phyloP scores from a whole-genome alignment of 1,140 invertebrate genomes.

The Phortica variegata region DNA sequence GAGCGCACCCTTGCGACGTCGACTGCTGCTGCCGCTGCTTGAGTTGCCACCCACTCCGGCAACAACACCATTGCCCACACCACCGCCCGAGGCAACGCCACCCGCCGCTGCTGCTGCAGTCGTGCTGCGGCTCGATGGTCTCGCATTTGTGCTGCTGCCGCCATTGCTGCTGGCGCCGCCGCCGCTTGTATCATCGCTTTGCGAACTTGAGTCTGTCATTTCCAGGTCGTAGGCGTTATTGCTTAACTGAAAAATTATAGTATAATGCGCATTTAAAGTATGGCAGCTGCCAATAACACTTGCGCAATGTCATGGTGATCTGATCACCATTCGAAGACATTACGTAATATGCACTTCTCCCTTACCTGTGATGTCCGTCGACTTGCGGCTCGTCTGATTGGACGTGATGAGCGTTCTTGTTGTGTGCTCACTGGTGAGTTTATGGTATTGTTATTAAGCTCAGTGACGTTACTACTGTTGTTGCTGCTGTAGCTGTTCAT shows the following conservation, averaged over 20 bases:
- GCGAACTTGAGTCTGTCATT: slow-evolving; percentile 57
- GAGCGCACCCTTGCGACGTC: slow-evolving; percentile 69
- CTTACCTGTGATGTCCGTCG: slow-evolving; percentile 50
- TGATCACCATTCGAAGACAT: neutral
- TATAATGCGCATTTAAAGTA: neutral
- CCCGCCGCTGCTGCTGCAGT: slow-evolving; percentile 14
- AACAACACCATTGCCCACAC: neutral
- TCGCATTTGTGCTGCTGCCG: slow-evolving; percentile 35
- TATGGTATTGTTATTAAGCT: too few relatives aligned
- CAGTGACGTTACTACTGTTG: too few relatives aligned
- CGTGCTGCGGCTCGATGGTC: slow-evolving; percentile 38
- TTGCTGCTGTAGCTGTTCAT: too few relatives aligned
- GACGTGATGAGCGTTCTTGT: slow-evolving; percentile 38
- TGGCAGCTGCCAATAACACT: neutral
- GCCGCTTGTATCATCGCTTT: slow-evolving; percentile 56
- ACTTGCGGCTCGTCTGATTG: slow-evolving; percentile 37
- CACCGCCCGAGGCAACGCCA: neutral
- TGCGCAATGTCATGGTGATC: neutral
- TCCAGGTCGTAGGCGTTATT: slow-evolving; percentile 56
- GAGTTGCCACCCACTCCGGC: slow-evolving; percentile 11
- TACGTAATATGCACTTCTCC: neutral
- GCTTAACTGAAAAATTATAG: slow-evolving; percentile 36
- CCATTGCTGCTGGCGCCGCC: slow-evolving; percentile 54
- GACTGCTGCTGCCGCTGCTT: slow-evolving; percentile 19
- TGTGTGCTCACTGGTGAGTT: slow-evolving; percentile 31